A percentile compares a stretch with the other conserved stretches of the same genome.
phyloP scores from a whole-genome alignment of 2,797 vertebrate genomes.

The Lycodopsis pacificus region DNA sequence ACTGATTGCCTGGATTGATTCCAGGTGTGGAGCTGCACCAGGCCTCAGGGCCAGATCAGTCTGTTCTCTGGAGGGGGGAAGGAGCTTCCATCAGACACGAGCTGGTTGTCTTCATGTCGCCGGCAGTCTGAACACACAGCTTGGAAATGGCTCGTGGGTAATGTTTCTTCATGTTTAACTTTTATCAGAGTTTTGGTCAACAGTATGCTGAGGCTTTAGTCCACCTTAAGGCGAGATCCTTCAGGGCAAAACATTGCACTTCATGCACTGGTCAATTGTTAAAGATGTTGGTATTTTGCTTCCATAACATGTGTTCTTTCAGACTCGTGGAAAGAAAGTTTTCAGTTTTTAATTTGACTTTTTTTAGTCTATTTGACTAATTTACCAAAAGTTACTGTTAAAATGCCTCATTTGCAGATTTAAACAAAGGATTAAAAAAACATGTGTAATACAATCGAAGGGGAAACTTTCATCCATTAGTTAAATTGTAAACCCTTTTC shows the following conservation, averaged over 20 bases:
- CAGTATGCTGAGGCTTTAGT: neutral
- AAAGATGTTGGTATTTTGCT: too few relatives aligned
- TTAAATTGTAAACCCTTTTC: too few relatives aligned
- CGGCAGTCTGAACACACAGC: neutral
- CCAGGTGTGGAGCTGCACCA: conserved; percentile 33
- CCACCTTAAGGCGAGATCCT: too few relatives aligned
- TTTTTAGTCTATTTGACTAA: too few relatives aligned
- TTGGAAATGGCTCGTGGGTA: conserved; percentile 32
- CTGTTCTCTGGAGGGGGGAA: neutral
- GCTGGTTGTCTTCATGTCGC: neutral
- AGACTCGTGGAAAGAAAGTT: too few relatives aligned
- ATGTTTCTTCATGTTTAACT: neutral
- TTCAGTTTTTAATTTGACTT: too few relatives aligned
- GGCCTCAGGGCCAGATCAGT: neutral
- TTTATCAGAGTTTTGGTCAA: neutral
- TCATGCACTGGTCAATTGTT: too few relatives aligned
- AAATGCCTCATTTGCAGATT: neutral
- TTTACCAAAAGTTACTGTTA: neutral
- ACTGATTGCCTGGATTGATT: conserved; percentile 34
- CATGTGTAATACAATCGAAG: neutral
- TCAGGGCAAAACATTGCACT: too few relatives aligned
- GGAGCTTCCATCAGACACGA: neutral
- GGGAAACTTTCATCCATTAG: neutral
- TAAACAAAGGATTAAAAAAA: neutral
- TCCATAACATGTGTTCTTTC: too few relatives aligned